phyloP scores from a whole-genome alignment of 1,140 invertebrate genomes.

The Galendromus occidentalis region DNA sequence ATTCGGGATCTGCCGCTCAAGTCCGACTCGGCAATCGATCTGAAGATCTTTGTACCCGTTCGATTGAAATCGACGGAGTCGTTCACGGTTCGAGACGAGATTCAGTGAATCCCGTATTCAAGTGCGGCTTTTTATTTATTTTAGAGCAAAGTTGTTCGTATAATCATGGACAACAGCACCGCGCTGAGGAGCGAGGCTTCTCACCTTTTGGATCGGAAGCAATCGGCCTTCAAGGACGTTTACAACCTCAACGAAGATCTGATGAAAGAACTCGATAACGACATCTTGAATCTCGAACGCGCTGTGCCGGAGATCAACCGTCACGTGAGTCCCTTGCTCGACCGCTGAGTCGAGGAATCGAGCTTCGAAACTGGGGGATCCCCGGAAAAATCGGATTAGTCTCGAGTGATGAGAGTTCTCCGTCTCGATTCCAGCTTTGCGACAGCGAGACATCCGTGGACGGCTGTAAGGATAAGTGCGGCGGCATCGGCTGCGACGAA shows the following conservation, averaged over 20 bases:
- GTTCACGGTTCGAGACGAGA: too few relatives aligned
- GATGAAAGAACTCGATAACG: constrained; percentile 39
- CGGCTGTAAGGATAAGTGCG: constrained; percentile 70
- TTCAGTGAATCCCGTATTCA: not conserved
- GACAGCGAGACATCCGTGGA: constrained; percentile 47
- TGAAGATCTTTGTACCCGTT: constrained; percentile 10
- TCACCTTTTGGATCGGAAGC: constrained; percentile 46
- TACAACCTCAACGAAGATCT: constrained; percentile 40
- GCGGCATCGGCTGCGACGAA: constrained; percentile 67
- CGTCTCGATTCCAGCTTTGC: constrained; percentile 40
- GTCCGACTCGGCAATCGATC: constrained; percentile 38
- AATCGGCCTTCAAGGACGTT: constrained; percentile 43
- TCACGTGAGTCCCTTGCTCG: constrained; percentile 26
- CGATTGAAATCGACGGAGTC: not conserved
- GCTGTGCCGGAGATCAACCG: constrained; percentile 65
- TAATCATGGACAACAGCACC: not conserved
- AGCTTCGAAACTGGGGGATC: not conserved
- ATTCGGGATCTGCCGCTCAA: constrained; percentile 37
- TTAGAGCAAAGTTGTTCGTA: not conserved
- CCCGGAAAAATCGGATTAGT: not conserved
- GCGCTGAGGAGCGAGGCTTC: constrained; percentile 60
- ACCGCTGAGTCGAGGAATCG: not conserved
- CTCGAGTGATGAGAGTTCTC: not conserved
- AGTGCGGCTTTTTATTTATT: not conserved
- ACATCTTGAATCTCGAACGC: constrained; percentile 43